These are phyloP conservation scores for Nomada lathburiana DNA, from an alignment of 2,888 invertebrate species.

Conservation along the genomic window DNA sequence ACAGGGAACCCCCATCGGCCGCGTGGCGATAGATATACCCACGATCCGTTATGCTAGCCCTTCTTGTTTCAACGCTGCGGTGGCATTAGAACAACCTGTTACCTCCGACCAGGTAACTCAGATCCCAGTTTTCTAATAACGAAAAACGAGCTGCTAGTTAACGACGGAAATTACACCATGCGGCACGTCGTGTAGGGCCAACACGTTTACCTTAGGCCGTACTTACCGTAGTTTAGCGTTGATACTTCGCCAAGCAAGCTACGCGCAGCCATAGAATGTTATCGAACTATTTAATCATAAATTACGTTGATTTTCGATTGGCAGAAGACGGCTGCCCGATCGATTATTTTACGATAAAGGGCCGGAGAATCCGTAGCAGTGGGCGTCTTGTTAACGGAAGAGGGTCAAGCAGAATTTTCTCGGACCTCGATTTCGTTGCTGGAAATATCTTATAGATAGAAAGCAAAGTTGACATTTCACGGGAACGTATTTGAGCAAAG, in stretches of 20 bases:
- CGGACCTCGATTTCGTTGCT: slow-evolving; percentile 1
- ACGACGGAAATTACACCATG: slow-evolving; percentile 52
- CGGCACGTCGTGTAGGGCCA: background rate
- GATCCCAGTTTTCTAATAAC: slow-evolving; percentile 56
- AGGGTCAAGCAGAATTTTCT: slow-evolving; percentile 1
- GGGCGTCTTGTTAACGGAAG: slow-evolving; percentile 15
- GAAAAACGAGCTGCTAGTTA: slow-evolving; percentile 56
- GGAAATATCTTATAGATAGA: slow-evolving; percentile 1
- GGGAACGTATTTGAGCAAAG: slow-evolving; percentile 26
- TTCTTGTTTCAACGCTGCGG: slow-evolving; percentile 72
- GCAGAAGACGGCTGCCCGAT: background rate
- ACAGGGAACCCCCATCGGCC: slow-evolving; percentile 57
- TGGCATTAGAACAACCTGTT: slow-evolving; percentile 78
- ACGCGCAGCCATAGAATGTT: background rate
- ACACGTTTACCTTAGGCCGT: slow-evolving; percentile 3
- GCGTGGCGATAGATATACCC: slow-evolving; percentile 62
- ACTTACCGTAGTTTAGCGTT: background rate
- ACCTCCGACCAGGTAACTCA: slow-evolving; percentile 62
- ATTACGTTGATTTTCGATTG: background rate
- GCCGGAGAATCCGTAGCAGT: background rate
- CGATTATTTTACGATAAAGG: background rate
- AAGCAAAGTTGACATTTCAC: slow-evolving; percentile 29
- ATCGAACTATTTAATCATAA: background rate
- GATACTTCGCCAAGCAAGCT: background rate
- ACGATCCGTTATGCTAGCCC: slow-evolving; percentile 63